These are phyloP conservation scores for Fistularia commersonii DNA, from an alignment of 2,797 vertebrate species.

Conservation along the genomic window DNA sequence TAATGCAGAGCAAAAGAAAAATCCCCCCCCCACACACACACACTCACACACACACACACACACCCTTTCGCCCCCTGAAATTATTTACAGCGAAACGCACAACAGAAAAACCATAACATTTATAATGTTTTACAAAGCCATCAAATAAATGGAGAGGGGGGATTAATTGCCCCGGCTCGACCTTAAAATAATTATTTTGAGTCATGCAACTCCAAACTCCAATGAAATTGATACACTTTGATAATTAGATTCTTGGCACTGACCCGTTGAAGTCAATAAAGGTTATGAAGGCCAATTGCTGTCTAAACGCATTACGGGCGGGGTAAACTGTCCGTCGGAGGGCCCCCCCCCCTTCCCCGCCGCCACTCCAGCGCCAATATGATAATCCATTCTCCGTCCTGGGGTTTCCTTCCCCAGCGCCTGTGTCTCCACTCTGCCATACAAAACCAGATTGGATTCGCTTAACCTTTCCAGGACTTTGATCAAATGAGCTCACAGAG, in stretches of 20 bases:
- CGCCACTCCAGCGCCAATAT: slow-evolving; percentile 80
- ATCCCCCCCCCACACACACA: too few relatives aligned
- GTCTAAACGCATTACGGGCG: slow-evolving; percentile 80
- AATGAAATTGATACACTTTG: slow-evolving; percentile 92
- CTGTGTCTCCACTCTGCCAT: slow-evolving; percentile 82
- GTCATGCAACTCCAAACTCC: slow-evolving; percentile 83
- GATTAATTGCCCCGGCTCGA: slow-evolving; percentile 83
- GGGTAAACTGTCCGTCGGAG: slow-evolving; percentile 81
- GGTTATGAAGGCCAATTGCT: slow-evolving; percentile 92
- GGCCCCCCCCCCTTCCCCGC: slow-evolving; percentile 68
- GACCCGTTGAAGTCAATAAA: slow-evolving; percentile 87
- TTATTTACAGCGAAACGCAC: slow-evolving; percentile 66
- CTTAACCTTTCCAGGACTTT: slow-evolving; percentile 86
- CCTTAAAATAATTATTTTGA: slow-evolving; percentile 87
- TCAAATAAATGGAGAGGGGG: slow-evolving; percentile 82
- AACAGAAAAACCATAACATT: slow-evolving; percentile 76
- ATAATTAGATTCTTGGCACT: slow-evolving; percentile 91
- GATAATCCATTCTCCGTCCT: slow-evolving; percentile 82
- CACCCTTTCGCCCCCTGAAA: slow-evolving; percentile 51
- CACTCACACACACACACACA: too few relatives aligned
- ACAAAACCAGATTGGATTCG: slow-evolving; percentile 87
- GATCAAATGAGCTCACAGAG: slow-evolving; percentile 86
- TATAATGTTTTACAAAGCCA: slow-evolving; percentile 85
- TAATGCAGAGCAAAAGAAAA: slow-evolving; percentile 35
- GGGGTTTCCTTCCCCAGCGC: slow-evolving; percentile 72